phyloP scores from a whole-genome alignment of 2,113 vertebrate species.

The Aix galericulata region DNA sequence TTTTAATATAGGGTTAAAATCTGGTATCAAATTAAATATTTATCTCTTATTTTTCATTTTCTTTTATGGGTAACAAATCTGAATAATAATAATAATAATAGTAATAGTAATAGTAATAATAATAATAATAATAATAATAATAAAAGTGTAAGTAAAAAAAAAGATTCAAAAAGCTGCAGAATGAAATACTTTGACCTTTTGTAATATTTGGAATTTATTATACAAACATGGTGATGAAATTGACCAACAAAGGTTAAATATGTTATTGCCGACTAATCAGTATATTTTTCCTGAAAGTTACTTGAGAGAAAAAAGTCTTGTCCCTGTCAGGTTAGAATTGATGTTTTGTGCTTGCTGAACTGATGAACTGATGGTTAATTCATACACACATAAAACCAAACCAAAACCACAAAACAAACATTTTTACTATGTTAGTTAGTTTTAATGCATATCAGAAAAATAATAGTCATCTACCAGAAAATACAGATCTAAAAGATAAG shows the following conservation, averaged over 20 bases:
- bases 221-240: not conserved
- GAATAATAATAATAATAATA: not conserved
- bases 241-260: not conserved
- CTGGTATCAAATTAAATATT: not conserved
- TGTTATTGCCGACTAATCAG: no score
- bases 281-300: no score
- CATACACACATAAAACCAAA: not conserved
- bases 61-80: not conserved
- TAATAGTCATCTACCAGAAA: not conserved
- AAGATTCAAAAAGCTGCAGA: not conserved
- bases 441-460: not conserved
- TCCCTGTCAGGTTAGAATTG: not conserved
- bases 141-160: not conserved
- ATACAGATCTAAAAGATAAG: not conserved
- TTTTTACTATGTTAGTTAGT: not conserved
- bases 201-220: not conserved
- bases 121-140: no score
- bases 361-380: not conserved
- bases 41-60: not conserved
- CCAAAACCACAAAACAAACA: not conserved
- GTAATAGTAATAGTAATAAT: no score
- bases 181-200: not conserved
- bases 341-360: no score
- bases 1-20: not conserved
- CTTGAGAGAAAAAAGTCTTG: not conserved